Conservation (phyloP, 2,113 vertebrate genomes). For the Camarhynchus parvulus region DNA sequence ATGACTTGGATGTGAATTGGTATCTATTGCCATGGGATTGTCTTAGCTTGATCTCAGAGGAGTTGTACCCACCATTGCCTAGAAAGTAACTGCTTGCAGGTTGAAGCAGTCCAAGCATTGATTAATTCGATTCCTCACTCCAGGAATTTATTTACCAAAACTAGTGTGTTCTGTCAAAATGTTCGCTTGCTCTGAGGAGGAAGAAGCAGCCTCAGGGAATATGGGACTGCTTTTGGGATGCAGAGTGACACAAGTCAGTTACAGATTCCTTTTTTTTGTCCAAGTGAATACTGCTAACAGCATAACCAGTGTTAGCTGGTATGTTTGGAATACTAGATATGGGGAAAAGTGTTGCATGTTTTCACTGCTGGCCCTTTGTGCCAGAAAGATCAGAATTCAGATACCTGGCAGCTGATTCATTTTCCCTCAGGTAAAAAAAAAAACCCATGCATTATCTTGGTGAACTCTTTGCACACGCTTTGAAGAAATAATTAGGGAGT, state of each 20-base stretch:
- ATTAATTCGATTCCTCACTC: background rate
- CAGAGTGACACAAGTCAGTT: background rate
- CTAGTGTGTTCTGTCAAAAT: background rate
- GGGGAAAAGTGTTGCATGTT: background rate
- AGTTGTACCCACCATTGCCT: background rate
- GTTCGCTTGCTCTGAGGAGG: background rate
- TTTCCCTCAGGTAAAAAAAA: background rate
- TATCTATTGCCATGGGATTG: background rate
- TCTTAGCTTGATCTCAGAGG: background rate
- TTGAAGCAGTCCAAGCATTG: background rate
- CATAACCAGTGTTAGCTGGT: background rate
- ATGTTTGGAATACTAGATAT: background rate
- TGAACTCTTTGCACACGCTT: background rate
- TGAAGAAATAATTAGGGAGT: background rate
- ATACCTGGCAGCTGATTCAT: background rate
- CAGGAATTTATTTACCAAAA: background rate
- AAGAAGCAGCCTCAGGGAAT: background rate
- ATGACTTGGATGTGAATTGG: background rate
- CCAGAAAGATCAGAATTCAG: background rate
- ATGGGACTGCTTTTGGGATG: background rate
- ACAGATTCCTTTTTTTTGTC: background rate
- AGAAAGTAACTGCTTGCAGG: background rate
- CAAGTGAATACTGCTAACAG: background rate
- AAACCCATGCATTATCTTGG: background rate
- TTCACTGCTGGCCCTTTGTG: background rate